Base-by-base conservation (phyloP, 2,888 invertebrate species). In the Heliconius erato region DNA sequence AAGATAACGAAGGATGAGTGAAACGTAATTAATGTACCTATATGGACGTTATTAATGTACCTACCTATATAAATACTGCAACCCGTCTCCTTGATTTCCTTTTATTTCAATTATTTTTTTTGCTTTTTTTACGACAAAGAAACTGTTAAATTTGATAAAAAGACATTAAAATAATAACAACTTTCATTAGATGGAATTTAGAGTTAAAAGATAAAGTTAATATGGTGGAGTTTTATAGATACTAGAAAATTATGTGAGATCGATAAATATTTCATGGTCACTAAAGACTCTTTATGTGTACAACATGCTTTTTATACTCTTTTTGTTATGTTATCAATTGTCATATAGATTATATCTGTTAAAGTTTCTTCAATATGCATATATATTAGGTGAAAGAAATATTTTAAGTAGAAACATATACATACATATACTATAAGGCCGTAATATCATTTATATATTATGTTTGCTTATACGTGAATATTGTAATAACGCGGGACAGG, bases 141-240 rank as follows among this genome's bases (percentile, higher is more conserved):
- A 65, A 19, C 2, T 40, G 9, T 44, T 14, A 44, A 1, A 26
- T 72, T 44, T 3, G 16, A 14, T 26, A 7, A 26, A 44, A 72
- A 72, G 5, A n/a, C 44, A 12, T 59, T 54, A 59, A 74, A 32
- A 74, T 23, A 74, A 44, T 71, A 44, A 44, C 44, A 44, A 7
- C 72, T 44, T 72, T 72, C 72, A 72, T 72, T 44, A 71, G 44
- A 71, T 26, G 1, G 16, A 44, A 72, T 44, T 74, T 54, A n/a
- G 26, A 32, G 32, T 32, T 59, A 32, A 59, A n/a, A 77, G 28
- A 77, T 78, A 78, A 67, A 28, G 26, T 35, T 77, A 26, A 78
- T 28, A 19, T 28, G 3, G 9, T 28, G 9, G 2, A 35, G 11
- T 40, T 78, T n/a, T 78, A 78, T 78, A 26, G 77, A 78, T 78